Conservation (phyloP, 2,797 vertebrate species). For the Tamandua tetradactyla region DNA sequence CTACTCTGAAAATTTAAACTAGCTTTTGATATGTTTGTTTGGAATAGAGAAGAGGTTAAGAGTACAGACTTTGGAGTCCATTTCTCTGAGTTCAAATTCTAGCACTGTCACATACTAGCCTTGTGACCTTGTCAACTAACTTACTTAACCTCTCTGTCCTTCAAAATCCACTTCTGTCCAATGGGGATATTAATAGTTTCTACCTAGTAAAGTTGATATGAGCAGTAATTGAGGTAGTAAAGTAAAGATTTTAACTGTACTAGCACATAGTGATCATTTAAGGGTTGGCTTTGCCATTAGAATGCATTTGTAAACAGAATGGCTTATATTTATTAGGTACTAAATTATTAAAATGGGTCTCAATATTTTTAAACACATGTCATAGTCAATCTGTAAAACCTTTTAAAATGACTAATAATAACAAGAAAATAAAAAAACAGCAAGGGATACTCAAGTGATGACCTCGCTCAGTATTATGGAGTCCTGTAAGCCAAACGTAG, state of each 20-base stretch:
- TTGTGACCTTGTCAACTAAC: background rate
- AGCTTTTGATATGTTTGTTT: background rate
- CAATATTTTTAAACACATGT: conserved; percentile 5
- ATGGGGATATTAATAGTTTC: background rate
- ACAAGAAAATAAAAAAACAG: background rate
- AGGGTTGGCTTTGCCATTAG: background rate
- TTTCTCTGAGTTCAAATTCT: background rate
- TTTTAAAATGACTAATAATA: conserved; percentile 22
- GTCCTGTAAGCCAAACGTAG: background rate
- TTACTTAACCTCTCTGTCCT: background rate
- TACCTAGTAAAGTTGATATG: background rate
- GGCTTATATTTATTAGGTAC: background rate
- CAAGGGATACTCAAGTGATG: background rate
- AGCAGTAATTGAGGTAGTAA: background rate
- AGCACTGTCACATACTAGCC: background rate
- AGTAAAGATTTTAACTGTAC: conserved; percentile 9
- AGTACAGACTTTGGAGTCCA: background rate
- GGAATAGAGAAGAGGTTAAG: background rate
- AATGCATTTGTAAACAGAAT: conserved; percentile 29
- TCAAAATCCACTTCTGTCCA: background rate
- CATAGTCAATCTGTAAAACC: background rate
- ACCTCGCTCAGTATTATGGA: background rate
- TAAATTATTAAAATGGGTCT: conserved; percentile 42
- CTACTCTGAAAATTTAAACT: background rate
- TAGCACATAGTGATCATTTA: background rate